Evolutionary conservation across 1,140 invertebrate genomes (phyloP), one percentile per base, ranked within the genome.

Genomic region (Macrosteles quadrilineatus): DNA sequence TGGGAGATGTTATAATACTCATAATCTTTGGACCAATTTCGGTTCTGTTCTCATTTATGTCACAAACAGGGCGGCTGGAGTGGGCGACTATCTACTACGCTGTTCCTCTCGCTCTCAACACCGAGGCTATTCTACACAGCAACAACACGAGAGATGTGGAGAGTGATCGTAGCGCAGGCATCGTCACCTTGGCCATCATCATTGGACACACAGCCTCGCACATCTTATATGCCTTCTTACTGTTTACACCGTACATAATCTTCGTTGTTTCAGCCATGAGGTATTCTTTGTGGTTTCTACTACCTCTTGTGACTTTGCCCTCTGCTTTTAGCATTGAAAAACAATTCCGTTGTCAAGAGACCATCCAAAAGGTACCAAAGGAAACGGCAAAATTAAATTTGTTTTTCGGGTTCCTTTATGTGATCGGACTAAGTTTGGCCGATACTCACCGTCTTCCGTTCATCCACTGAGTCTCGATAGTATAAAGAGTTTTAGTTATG

Each of bases 1-100:
- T 87, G 4, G 86, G 87, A 53, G 87, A 88, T 76, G 76, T 78
- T 17, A 68, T 98, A 63, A 91, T 97, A 74, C 85, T 98, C 76
- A 87, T 97, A 45, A 92, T 96, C 76, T 98, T 98, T 81, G 96
- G 96, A 1, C 96, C 96, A 2, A 89, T 98, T 27, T 94, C 93
- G 17, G 95, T 97, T n/a, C 83, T 98, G 1, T 98, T 97, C 82
- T 91, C 95, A 0, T 97, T 94, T 75, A 88, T 98, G 83, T 87
- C 93, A 31, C 95, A 98, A 81, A 94, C 94, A 1, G 95, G 95
- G 17, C 85, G 89, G 59, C 83, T 95, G 29, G 90, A 93, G 77
- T 91, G 91, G 90, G 87, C 88, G 27, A 92, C 94, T 0, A 91
- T 98, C 74, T 91, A 95, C 73, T 98, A 97, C 82, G 95, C 96